Percentiles rank a stretch among this genome's conserved stretches.
These are phyloP conservation scores for Parnassius apollo DNA, from an alignment of 2,888 invertebrate genomes.

Conservation along the genomic window DNA sequence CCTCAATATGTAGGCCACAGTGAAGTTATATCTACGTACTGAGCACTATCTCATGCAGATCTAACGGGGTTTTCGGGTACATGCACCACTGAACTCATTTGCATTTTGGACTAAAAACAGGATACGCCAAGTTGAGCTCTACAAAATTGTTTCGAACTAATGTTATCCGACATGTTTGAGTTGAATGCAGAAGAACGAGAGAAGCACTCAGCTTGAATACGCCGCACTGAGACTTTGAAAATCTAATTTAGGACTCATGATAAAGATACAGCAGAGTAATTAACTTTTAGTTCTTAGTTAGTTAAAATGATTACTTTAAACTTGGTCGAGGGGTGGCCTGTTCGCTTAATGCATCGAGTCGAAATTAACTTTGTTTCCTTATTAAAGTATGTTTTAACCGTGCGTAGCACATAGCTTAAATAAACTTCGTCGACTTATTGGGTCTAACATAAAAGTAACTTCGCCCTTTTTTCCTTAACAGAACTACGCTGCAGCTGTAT, in stretches of 20 bases:
- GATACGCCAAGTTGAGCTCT: conserved; percentile 43
- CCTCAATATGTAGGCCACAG: not conserved
- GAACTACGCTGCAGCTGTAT: no score
- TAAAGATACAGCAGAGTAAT: not conserved
- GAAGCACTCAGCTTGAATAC: conserved; percentile 35
- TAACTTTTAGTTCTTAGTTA: not conserved
- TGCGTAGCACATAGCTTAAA: no score
- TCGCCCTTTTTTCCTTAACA: no score
- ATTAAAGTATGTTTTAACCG: no score
- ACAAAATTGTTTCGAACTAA: conserved; percentile 59
- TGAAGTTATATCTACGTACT: conserved; percentile 8
- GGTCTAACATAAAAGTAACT: no score
- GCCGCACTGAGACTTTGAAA: conserved; percentile 35
- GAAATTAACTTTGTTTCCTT: no score
- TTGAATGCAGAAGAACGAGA: conserved; percentile 37
- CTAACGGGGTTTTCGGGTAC: conserved; percentile 47
- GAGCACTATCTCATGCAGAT: conserved; percentile 35
- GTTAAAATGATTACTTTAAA: not conserved
- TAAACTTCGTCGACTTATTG: no score
- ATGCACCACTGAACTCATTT: conserved; percentile 58
- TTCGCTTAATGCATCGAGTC: no score
- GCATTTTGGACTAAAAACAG: conserved; percentile 60
- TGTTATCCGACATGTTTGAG: conserved; percentile 58
- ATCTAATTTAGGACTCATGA: conserved; percentile 16
- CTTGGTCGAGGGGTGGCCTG: no score